Evolutionary conservation across 1,140 invertebrate species (phyloP).

Genomic region (Belonocnema kinseyi): DNA sequence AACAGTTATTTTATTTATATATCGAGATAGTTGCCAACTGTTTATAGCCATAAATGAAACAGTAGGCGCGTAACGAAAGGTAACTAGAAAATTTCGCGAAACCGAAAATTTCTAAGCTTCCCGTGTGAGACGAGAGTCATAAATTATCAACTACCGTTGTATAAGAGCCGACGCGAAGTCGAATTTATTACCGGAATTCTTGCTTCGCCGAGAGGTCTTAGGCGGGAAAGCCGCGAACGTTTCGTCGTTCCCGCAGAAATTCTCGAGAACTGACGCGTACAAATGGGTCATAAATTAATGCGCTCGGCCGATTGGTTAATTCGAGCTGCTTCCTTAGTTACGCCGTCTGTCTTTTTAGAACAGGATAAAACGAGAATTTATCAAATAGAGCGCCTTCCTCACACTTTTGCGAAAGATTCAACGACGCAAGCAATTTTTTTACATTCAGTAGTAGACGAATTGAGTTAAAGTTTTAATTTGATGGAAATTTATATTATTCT

Average conservation of each 20-base stretch:
- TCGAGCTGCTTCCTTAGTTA: slow-evolving; percentile 55
- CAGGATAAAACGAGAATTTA: slow-evolving; percentile 39
- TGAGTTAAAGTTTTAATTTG: too few species aligned
- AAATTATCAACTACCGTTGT: slow-evolving; percentile 47
- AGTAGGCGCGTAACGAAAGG: too few species aligned
- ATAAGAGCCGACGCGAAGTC: slow-evolving; percentile 45
- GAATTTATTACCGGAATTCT: slow-evolving; percentile 60
- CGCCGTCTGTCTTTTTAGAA: slow-evolving; percentile 40
- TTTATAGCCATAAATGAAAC: too few species aligned
- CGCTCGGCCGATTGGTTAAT: slow-evolving; percentile 52
- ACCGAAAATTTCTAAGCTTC: slow-evolving; percentile 56
- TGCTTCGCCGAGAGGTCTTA: slow-evolving; percentile 42
- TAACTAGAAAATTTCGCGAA: neutral
- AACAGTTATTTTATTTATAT: too few species aligned
- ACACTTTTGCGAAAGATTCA: too few species aligned
- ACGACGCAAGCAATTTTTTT: too few species aligned
- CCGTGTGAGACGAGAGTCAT: slow-evolving; percentile 44
- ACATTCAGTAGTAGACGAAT: too few species aligned
- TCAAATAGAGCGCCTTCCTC: too few species aligned
- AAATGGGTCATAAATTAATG: slow-evolving; percentile 64
- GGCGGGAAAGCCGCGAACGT: slow-evolving; percentile 44
- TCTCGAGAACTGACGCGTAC: slow-evolving; percentile 53
- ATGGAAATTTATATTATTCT: too few species aligned
- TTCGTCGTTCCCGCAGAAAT: slow-evolving; percentile 51
- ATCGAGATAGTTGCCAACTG: too few species aligned